Evolutionary conservation across 2,113 vertebrate genomes (phyloP).

Genomic region (Pelmatolapia mariae): DNA sequence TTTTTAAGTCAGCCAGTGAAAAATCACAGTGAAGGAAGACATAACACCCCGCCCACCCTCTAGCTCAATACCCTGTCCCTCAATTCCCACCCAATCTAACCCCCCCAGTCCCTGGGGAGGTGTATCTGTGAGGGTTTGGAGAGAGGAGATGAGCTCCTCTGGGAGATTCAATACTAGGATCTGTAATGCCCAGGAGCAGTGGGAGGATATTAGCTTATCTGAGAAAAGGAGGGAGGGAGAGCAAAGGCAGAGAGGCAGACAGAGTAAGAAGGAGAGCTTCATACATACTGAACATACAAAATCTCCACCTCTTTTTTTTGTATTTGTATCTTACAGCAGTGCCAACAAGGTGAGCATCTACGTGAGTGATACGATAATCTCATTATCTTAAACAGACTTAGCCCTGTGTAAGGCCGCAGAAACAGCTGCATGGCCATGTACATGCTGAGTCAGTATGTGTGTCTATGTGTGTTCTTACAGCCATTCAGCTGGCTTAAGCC

Average conservation of each 20-base stretch:
- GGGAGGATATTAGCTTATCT: conserved; percentile 62
- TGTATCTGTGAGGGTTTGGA: conserved; percentile 26
- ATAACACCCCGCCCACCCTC: background rate
- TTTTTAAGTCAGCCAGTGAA: background rate
- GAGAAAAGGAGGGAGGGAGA: background rate
- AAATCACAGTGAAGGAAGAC: background rate
- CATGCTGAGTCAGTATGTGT: background rate
- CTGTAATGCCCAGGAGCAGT: conserved; percentile 34
- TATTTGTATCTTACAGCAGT: background rate
- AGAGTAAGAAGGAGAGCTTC: background rate
- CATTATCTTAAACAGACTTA: conserved; percentile 26
- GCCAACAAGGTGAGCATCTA: conserved; percentile 10
- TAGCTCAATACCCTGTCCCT: background rate
- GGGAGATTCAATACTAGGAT: conserved; percentile 28
- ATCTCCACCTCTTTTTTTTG: background rate
- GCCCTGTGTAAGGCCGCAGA: background rate
- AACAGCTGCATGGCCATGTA: background rate
- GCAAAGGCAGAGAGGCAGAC: background rate
- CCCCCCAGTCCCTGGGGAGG: conserved; percentile 21
- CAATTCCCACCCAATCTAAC: background rate
- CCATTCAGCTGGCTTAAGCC: background rate
- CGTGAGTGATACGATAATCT: background rate
- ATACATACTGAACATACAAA: background rate
- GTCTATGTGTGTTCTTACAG: background rate
- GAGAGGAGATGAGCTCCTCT: conserved; percentile 35